Percentiles rank a stretch among this genome's conserved stretches.
phyloP scores from a whole-genome alignment of 2,888 invertebrate genomes.

The Rhopalosiphum nymphaeae region DNA sequence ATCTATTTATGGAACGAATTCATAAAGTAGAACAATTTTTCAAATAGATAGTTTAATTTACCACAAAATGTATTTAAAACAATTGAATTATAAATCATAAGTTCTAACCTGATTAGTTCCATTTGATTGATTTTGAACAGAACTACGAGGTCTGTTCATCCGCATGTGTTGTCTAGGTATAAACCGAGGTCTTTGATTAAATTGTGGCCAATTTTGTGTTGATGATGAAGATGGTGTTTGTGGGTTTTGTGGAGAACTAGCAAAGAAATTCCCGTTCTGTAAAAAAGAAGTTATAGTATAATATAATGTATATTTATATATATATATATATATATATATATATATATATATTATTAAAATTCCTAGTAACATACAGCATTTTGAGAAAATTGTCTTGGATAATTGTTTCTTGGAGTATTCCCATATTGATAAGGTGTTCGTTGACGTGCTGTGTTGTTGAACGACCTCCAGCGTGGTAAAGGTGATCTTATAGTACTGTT shows the following conservation, averaged over 20 bases:
- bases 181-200: constrained; percentile 56
- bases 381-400: constrained; percentile 57
- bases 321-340: background rate
- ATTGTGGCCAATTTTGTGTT: constrained; percentile 57
- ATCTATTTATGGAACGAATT: background rate
- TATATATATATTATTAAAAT: background rate
- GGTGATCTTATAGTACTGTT: constrained; percentile 57
- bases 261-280: constrained; percentile 58
- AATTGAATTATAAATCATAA: background rate
- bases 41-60: background rate
- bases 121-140: constrained; percentile 62
- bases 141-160: constrained; percentile 59
- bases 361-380: constrained; percentile 31
- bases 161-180: constrained; percentile 57
- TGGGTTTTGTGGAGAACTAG: constrained; percentile 46
- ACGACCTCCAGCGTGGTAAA: constrained; percentile 47
- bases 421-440: constrained; percentile 56
- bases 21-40: background rate
- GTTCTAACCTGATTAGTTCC: constrained; percentile 56
- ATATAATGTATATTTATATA: too few species aligned
- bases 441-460: constrained; percentile 45
- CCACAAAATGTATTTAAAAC: background rate
- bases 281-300: too few species aligned
- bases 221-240: constrained; percentile 52
- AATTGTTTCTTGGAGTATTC: constrained; percentile 52